Conservation (phyloP, 2,797 vertebrate species). For the Enteromius argenteus region DNA sequence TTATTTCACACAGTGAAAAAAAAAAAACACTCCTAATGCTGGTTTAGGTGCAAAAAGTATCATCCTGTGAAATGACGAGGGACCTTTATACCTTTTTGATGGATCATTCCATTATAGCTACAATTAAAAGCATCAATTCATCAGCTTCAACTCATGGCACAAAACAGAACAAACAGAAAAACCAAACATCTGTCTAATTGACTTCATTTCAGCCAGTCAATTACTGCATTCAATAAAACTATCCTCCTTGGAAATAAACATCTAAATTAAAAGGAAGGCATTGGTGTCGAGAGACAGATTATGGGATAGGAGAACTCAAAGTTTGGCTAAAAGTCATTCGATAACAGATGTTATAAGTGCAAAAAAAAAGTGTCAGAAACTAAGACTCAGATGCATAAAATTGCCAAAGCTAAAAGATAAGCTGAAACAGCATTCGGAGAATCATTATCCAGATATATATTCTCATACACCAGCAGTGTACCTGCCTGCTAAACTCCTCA, state of each 20-base stretch:
- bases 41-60: slow-evolving; percentile 26
- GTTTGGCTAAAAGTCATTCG: slow-evolving; percentile 9
- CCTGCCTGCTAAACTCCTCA: slow-evolving; percentile 8
- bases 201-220: slow-evolving; percentile 33
- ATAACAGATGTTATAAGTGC: background rate
- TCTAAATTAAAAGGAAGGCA: slow-evolving; percentile 20
- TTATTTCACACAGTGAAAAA: slow-evolving; percentile 57
- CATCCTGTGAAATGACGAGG: background rate
- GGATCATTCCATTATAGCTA: background rate
- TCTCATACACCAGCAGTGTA: background rate
- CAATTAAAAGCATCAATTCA: slow-evolving; percentile 5
- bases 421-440: background rate
- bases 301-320: background rate
- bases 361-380: background rate
- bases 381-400: slow-evolving; percentile 28
- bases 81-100: background rate
- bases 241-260: background rate
- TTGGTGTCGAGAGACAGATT: background rate
- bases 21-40: slow-evolving; percentile 15
- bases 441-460: background rate
- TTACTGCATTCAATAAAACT: slow-evolving; percentile 11
- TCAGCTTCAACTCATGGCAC: background rate
- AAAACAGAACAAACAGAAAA: background rate
- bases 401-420: background rate
- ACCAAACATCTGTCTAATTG: background rate